Evolutionary conservation across 2,797 vertebrate species (phyloP).

Genomic region (Jordanella pulchra): DNA sequence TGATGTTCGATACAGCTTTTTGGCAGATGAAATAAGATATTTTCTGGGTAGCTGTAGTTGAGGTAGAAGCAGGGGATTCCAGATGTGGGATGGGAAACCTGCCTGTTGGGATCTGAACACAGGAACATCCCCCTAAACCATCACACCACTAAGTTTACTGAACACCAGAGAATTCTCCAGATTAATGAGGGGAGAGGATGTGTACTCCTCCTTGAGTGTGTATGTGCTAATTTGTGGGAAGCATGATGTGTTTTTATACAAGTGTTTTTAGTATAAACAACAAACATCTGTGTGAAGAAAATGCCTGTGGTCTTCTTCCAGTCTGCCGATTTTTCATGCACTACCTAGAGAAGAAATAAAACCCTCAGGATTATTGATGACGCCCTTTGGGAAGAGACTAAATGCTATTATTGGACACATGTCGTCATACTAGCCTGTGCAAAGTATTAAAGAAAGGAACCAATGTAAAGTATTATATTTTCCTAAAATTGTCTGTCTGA

Average conservation of each 20-base stretch:
- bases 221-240: constrained; percentile 48
- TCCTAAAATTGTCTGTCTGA: constrained; percentile 63
- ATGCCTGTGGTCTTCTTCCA: constrained; percentile 45
- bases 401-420: constrained; percentile 62
- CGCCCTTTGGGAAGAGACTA: constrained; percentile 58
- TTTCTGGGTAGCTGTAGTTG: constrained; percentile 48
- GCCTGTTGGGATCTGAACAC: constrained; percentile 76
- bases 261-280: constrained; percentile 41
- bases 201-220: constrained; percentile 34
- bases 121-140: constrained; percentile 76
- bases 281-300: constrained; percentile 46
- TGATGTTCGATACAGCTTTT: constrained; percentile 23
- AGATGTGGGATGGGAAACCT: constrained; percentile 82
- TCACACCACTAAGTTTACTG: constrained; percentile 71
- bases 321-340: constrained; percentile 62
- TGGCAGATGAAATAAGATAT: constrained; percentile 32
- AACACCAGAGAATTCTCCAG: constrained; percentile 74
- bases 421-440: constrained; percentile 54
- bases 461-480: constrained; percentile 51
- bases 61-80: constrained; percentile 74
- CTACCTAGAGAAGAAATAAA: constrained; percentile 51
- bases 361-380: constrained; percentile 59
- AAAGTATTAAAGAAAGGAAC: constrained; percentile 57
- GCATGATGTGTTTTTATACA: constrained; percentile 44
- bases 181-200: constrained; percentile 40